phyloP scores from a whole-genome alignment of 2,888 invertebrate species.

The Xestia ashworthii region DNA sequence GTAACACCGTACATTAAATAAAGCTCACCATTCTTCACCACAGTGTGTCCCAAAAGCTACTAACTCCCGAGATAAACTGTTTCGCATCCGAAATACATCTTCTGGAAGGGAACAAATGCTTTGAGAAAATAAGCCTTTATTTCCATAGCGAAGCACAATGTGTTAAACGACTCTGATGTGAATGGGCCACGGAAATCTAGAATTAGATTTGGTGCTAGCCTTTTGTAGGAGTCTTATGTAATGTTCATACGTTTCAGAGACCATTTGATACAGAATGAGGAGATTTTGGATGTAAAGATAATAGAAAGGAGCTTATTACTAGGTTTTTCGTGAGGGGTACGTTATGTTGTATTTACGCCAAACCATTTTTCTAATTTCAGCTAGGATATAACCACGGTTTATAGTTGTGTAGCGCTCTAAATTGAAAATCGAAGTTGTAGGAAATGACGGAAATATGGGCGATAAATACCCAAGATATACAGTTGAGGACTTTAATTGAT shows the following conservation, averaged over 20 bases:
- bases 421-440: background rate
- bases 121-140: slow-evolving; percentile 84
- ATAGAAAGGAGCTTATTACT: background rate
- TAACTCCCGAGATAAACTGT: slow-evolving; percentile 83
- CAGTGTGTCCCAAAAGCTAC: slow-evolving; percentile 72
- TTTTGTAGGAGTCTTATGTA: slow-evolving; percentile 59
- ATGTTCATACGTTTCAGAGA: slow-evolving; percentile 49
- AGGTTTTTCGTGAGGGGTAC: background rate
- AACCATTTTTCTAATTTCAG: background rate
- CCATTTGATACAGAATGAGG: slow-evolving; percentile 34
- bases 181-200: slow-evolving; percentile 70
- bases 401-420: background rate
- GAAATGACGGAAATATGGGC: background rate
- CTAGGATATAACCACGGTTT: background rate
- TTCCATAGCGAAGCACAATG: slow-evolving; percentile 76
- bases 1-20: background rate
- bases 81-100: slow-evolving; percentile 86
- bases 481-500: too few relatives aligned
- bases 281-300: slow-evolving; percentile 26
- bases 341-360: background rate
- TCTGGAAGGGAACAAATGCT: slow-evolving; percentile 86
- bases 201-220: slow-evolving; percentile 69
- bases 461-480: background rate
- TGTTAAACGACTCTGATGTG: slow-evolving; percentile 76
- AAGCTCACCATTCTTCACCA: slow-evolving; percentile 10